These are phyloP conservation scores for Sycobia sp. DNA, from an alignment of 1,140 invertebrate species.

Conservation along the genomic window DNA sequence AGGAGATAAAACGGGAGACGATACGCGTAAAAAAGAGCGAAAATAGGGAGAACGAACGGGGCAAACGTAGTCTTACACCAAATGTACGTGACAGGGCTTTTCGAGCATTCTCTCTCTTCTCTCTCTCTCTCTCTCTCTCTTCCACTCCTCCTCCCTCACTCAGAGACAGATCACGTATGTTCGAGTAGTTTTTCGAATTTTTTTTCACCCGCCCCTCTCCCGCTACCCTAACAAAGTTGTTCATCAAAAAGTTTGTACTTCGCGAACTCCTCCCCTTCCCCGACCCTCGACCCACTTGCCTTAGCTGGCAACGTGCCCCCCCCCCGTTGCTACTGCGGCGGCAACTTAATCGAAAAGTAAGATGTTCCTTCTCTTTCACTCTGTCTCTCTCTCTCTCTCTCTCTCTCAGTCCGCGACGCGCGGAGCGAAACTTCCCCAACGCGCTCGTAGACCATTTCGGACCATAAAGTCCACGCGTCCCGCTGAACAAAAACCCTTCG, in stretches of 20 bases:
- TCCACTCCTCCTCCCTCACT: background rate
- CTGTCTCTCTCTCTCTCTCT: too few relatives aligned
- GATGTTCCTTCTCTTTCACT: too few relatives aligned
- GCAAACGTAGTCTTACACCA: too few relatives aligned
- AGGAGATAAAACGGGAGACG: too few relatives aligned
- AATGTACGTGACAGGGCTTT: too few relatives aligned
- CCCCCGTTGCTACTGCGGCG: background rate
- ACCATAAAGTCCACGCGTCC: slow-evolving; percentile 22
- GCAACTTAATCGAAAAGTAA: slow-evolving; percentile 34
- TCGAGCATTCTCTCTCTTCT: too few relatives aligned
- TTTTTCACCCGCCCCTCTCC: slow-evolving; percentile 8
- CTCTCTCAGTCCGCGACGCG: background rate
- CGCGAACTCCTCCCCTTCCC: slow-evolving; percentile 6
- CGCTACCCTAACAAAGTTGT: slow-evolving; percentile 30
- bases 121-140: too few relatives aligned
- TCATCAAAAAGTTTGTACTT: slow-evolving; percentile 35
- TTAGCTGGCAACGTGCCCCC: background rate
- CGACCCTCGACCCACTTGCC: too few relatives aligned
- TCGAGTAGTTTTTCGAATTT: slow-evolving; percentile 20
- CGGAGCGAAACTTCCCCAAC: slow-evolving; percentile 21
- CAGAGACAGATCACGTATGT: background rate
- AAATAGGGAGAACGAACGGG: too few relatives aligned
- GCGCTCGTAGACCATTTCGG: slow-evolving; percentile 2
- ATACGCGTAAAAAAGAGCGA: too few relatives aligned
- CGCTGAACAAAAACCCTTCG: background rate